Percentiles rank a stretch among this genome's conserved stretches.
Conservation (phyloP, 2,797 vertebrate species). For the Epinephelus awoara region DNA sequence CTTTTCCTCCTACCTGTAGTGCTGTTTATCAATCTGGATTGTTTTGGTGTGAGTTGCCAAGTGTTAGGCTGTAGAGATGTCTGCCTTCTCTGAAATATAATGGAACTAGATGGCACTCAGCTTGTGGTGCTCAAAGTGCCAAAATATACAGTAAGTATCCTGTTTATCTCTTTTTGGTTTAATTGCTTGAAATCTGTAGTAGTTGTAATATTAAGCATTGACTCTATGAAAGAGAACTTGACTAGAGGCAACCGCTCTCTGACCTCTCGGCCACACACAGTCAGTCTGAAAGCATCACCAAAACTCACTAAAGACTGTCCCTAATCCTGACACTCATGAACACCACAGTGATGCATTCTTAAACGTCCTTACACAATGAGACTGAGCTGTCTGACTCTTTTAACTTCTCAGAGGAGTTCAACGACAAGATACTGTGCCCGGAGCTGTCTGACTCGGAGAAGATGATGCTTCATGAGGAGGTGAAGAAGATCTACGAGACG, state of each 20-base stretch:
- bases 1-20: too few relatives aligned
- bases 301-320: neutral
- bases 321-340: neutral
- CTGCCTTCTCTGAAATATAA: too few relatives aligned
- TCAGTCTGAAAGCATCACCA: neutral
- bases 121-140: too few relatives aligned
- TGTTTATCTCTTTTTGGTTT: neutral
- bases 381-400: conserved; percentile 24
- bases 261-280: neutral
- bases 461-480: conserved; percentile 93
- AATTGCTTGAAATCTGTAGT: neutral
- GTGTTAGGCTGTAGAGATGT: too few relatives aligned
- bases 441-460: conserved; percentile 94
- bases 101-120: too few relatives aligned
- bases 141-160: neutral
- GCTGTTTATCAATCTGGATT: too few relatives aligned
- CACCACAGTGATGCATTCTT: neutral
- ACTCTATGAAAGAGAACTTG: neutral
- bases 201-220: neutral
- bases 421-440: conserved; percentile 94
- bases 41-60: too few relatives aligned
- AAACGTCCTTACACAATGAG: neutral
- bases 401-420: conserved; percentile 93
- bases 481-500: conserved; percentile 96
- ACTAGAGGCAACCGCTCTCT: neutral